phyloP scores from a whole-genome alignment of 1,140 invertebrate species.

The Matsumurasca onukii region DNA sequence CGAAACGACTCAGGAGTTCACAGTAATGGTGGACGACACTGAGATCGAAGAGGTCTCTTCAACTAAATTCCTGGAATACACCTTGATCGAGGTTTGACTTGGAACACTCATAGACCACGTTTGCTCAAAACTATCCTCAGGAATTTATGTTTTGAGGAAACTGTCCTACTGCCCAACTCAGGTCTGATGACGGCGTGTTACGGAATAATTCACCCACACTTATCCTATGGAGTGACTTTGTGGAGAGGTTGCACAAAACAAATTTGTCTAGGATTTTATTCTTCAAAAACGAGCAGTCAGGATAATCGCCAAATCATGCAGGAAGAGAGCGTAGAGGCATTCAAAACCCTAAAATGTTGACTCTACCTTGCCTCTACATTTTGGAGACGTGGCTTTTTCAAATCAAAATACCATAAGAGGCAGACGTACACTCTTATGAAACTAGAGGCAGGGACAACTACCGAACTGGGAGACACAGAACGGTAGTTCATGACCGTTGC shows the following conservation, averaged over 20 bases:
- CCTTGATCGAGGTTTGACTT: background rate
- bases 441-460: too few relatives aligned
- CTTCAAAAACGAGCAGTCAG: background rate
- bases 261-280: background rate
- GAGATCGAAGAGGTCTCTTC: background rate
- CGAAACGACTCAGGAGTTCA: too few relatives aligned
- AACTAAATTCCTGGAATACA: background rate
- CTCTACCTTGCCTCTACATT: background rate
- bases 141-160: background rate
- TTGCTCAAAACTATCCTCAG: background rate
- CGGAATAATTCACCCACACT: background rate
- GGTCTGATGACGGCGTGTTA: background rate
- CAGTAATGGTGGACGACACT: too few relatives aligned
- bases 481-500: too few relatives aligned
- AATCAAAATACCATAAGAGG: background rate
- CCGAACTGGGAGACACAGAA: too few relatives aligned
- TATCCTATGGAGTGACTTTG: background rate
- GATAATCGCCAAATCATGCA: background rate
- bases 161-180: background rate
- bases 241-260: background rate
- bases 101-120: background rate
- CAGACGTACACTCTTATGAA: too few relatives aligned
- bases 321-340: background rate
- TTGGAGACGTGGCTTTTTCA: background rate
- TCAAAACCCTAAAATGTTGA: background rate